These are phyloP conservation scores for Rugalucina vietnamica DNA, from an alignment of 2,888 invertebrate genomes.

Conservation along the genomic window DNA sequence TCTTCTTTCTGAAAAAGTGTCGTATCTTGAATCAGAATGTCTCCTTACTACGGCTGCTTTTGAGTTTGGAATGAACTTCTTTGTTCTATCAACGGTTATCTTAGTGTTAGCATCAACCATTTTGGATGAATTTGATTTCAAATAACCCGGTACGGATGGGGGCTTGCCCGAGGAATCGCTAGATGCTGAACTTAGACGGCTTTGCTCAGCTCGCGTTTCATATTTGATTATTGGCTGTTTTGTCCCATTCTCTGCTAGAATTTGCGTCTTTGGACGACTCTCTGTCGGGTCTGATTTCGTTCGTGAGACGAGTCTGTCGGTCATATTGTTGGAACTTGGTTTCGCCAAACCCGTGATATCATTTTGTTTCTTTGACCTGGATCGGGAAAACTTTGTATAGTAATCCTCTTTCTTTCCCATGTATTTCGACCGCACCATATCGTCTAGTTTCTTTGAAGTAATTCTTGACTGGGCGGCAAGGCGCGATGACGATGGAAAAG, in stretches of 20 bases:
- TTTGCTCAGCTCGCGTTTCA: too few species aligned
- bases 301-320: too few species aligned
- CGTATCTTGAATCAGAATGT: not conserved
- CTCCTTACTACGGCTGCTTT: not conserved
- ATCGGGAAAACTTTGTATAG: not conserved
- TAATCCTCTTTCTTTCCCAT: not conserved
- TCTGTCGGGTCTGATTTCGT: too few species aligned
- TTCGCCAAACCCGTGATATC: too few species aligned
- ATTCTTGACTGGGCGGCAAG: constrained; percentile 24
- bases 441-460: not conserved
- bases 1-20: not conserved
- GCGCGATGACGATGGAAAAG: constrained; percentile 30
- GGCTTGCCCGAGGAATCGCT: not conserved
- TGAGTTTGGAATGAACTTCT: not conserved
- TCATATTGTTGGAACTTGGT: too few species aligned
- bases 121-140: not conserved
- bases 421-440: not conserved
- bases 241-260: too few species aligned
- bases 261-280: too few species aligned
- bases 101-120: not conserved
- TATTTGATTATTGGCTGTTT: too few species aligned
- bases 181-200: not conserved
- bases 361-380: not conserved
- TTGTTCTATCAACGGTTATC: not conserved
- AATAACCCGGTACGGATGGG: not conserved